Evolutionary conservation across 2,797 vertebrate genomes (phyloP), one percentile per base, ranked within the genome.

Genomic region (Gymnocypris eckloni): DNA sequence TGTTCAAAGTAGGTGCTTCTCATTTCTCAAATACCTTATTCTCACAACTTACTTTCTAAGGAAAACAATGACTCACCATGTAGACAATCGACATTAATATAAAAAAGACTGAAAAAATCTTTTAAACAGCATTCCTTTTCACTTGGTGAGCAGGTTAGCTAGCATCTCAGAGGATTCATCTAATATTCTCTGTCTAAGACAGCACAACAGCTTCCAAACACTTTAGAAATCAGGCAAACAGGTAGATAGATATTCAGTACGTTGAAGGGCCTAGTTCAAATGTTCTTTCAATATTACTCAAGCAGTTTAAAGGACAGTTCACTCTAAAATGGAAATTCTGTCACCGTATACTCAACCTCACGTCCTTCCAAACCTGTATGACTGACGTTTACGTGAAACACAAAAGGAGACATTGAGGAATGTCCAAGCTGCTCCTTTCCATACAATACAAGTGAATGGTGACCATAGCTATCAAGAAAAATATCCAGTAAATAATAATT

Each of bases 91-190:
- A 85, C 67, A 70, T 78, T 77, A 86, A 54, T 43, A 77, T 72
- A 28, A 72, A 79, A 48, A 52, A 69, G 71, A 82, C 37, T 78
- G 50, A 81, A 81, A 54, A 50, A 25, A 39, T 82, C 3, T 84
- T 81, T 78, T 69, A 64, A 85, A 86, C 79, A 83, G 86, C 59
- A 28, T 28, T 43, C 50, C 83, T 69, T 71, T 69, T 87, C 89
- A 90, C 89, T 88, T 88, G 81, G 89, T 90, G 89, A 90, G 76
- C 33, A 50, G 82, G 82, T 71, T 41, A 66, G 80, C 66, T 78
- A 76, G n/a, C 48, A 33, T 87, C 86, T 80, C 69, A 71, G 64
- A 56, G 76, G 66, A 56, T 50, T 82, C 80, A 71, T 81, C 82
- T 81, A 76, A 85, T 33, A 82, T 64, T 86, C 82, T 73, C 87